Percentiles rank a stretch among this genome's conserved stretches.
Evolutionary conservation across 92 coral and sea anemone species (phyloP).

Genomic region (Plumapathes pennacea): DNA sequence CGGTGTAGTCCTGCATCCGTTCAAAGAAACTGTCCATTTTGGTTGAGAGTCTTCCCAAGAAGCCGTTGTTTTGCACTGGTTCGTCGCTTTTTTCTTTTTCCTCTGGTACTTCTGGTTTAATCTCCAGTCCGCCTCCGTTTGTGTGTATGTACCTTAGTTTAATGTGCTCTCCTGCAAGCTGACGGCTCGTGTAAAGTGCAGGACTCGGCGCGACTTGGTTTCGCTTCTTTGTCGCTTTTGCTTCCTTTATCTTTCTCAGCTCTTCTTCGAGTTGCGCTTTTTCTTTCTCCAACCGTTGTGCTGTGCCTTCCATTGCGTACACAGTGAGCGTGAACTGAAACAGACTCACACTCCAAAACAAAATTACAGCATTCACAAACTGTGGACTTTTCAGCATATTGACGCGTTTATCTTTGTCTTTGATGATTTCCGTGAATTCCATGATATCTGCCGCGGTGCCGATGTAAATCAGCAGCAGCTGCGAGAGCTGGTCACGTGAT

Average conservation of each 20-base stretch:
- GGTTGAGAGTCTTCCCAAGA: slow-evolving; percentile 9
- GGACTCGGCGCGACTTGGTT: slow-evolving; percentile 75
- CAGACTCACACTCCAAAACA: slow-evolving; percentile 90
- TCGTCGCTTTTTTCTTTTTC: too few relatives aligned
- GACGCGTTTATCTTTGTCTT: slow-evolving; percentile 77
- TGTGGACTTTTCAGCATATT: slow-evolving; percentile 65
- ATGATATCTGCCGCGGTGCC: slow-evolving; percentile 95
- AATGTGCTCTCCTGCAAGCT: slow-evolving; percentile 9
- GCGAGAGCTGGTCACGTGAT: slow-evolving; percentile 92
- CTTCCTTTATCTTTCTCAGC: slow-evolving; percentile 59
- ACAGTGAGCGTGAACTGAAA: slow-evolving; percentile 84
- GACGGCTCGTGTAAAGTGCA: slow-evolving; percentile 85
- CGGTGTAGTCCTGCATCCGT: slow-evolving; percentile 61
- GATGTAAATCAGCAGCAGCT: slow-evolving; percentile 81
- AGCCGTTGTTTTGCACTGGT: slow-evolving; percentile 11
- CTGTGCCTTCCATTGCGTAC: slow-evolving; percentile 80
- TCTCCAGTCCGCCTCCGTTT: slow-evolving; percentile 65
- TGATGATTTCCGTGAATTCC: slow-evolving; percentile 88
- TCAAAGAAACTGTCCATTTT: slow-evolving; percentile 18
- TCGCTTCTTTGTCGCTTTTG: slow-evolving; percentile 52
- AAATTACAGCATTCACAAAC: slow-evolving; percentile 76
- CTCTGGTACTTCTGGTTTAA: slow-evolving; percentile 62
- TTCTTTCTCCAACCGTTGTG: slow-evolving; percentile 79
- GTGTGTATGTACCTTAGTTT: slow-evolving; percentile 72
- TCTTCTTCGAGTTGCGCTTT: slow-evolving; percentile 75